Evolutionary conservation across 64 coral and sea anemone genomes (phyloP), one percentile per base, ranked within the genome.

Genomic region (Montipora foliosa): DNA sequence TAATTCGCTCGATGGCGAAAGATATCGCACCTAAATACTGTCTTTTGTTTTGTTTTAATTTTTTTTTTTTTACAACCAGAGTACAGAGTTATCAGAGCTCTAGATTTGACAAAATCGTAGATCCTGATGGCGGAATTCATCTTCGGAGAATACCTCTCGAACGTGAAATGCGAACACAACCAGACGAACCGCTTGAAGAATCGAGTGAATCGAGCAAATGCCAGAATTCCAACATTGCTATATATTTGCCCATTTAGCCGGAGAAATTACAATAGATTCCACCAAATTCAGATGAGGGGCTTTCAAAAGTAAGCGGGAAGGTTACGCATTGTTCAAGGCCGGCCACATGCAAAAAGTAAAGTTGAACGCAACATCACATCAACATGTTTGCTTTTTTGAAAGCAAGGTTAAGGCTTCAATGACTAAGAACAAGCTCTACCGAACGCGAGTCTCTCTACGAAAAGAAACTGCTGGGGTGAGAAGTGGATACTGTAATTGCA

Each of bases 251-350:
- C 70, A 89, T 89, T 78, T 78, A 59, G 69, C 62, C 48, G 46
- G 87, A 37, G 37, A 2, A 37, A 37, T 37, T 37, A 37, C 37
- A 37, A 37, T 2, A 37, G 37, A 78, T 76, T 12, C 50, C 49
- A 53, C n/a, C 11, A 74, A 89, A 89, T 17, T 75, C 10, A 24
- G 73, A 53, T 55, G 87, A 71, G 73, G 87, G 72, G 87, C 87
- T 20, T 89, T 89, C 19, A 89, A 89, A 52, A 77, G 87, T n/a
- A 89, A 89, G 49, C 70, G 49, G 49, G 87, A 89, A 19, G 87
- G 87, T 17, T 89, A 89, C 48, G 74, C 70, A 20, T 44, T 89
- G 46, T 77, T 89, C 5, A 89, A 89, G 75, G 87, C 87, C 25
- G 49, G 6, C n/a, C 87, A 78, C 51, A 48, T 89, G 10, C 64